Evolutionary conservation across 2,113 vertebrate genomes (phyloP).

Genomic region (Mus pahari): DNA sequence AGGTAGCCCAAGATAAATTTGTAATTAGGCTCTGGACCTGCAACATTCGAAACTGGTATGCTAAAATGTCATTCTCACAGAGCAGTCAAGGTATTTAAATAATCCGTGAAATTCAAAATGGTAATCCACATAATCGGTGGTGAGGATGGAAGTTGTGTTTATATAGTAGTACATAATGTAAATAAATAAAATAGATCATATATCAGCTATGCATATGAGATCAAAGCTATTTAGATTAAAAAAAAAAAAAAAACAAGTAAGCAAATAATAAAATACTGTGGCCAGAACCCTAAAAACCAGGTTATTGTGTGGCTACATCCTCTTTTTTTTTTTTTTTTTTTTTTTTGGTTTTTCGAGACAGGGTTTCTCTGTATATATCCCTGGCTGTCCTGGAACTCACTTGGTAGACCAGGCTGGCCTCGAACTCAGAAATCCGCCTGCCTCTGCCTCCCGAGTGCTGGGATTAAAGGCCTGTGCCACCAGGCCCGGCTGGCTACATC

Average conservation of each 20-base stretch:
- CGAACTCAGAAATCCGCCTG: no score
- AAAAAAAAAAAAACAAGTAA: constrained; percentile 39
- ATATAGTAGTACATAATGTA: neutral
- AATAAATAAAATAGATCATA: neutral
- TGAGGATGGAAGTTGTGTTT: neutral
- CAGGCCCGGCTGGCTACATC: no score
- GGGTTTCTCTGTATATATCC: no score
- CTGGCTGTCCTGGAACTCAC: no score
- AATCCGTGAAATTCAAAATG: constrained; percentile 39
- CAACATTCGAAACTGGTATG: neutral
- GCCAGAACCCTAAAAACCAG: neutral
- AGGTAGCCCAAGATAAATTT: neutral
- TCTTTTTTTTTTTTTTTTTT: no score
- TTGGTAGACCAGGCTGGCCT: no score
- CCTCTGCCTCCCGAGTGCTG: no score
- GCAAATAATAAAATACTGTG: neutral
- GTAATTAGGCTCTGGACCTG: neutral
- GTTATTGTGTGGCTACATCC: neutral
- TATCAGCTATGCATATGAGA: constrained; percentile 6
- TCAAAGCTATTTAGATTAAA: constrained; percentile 47
- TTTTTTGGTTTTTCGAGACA: no score
- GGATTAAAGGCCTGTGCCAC: no score
- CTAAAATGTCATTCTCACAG: constrained; percentile 14
- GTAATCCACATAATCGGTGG: neutral
- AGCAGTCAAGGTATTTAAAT: constrained; percentile 43